Evolutionary conservation across 2,888 invertebrate genomes (phyloP).

Genomic region (Notocelia uddmanniana): DNA sequence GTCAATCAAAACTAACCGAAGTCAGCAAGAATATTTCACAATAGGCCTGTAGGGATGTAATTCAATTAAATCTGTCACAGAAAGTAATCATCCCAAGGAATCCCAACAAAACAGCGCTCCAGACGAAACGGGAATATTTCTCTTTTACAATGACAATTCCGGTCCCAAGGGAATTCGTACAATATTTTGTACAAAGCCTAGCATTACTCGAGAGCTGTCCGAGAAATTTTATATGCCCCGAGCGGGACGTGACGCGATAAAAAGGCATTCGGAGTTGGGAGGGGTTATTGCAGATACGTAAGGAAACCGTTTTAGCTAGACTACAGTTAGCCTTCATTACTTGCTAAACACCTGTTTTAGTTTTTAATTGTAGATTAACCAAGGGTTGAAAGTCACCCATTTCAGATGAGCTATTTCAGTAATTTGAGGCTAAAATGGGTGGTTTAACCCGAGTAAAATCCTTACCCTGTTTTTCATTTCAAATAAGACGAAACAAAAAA

Average conservation of each 20-base stretch:
- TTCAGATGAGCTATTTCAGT: no score
- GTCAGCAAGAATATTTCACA: not conserved
- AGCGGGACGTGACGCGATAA: conserved; percentile 43
- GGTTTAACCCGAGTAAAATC: no score
- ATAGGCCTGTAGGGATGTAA: conserved; percentile 2
- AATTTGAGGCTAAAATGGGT: no score
- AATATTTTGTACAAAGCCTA: conserved; percentile 55
- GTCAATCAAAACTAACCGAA: not conserved
- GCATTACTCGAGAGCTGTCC: conserved; percentile 53
- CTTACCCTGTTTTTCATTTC: no score
- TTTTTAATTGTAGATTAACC: no score
- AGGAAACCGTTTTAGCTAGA: not conserved
- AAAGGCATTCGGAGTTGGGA: conserved; percentile 26
- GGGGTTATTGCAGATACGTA: conserved; percentile 15
- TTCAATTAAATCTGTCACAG: conserved; percentile 23
- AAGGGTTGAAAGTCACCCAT: no score
- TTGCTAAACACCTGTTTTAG: not conserved
- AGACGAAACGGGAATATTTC: conserved; percentile 40
- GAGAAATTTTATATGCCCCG: conserved; percentile 44
- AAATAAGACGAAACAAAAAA: no score
- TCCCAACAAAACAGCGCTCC: conserved; percentile 34
- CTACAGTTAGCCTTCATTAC: not conserved
- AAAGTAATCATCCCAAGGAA: conserved; percentile 31
- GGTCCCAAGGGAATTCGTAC: conserved; percentile 42
- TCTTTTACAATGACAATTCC: conserved; percentile 42